Percentiles rank a stretch among this genome's conserved stretches.
Conservation (phyloP, 2,113 vertebrate genomes). For the Phaethon lepturus region DNA sequence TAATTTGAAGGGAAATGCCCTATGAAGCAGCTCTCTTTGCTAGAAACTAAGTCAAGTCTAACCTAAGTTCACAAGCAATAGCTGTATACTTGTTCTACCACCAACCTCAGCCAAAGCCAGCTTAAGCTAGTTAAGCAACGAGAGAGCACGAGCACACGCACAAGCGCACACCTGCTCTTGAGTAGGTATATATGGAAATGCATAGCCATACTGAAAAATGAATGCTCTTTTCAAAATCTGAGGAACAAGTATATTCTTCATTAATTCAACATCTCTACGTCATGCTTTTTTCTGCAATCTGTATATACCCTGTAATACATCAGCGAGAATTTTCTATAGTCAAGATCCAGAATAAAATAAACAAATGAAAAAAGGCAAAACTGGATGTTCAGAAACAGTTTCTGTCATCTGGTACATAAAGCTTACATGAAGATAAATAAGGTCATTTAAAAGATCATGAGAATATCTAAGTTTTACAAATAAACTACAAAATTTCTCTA, state of each 20-base stretch:
- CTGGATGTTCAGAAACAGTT: background rate
- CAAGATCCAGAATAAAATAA: background rate
- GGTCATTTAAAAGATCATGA: background rate
- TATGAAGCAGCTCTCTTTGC: background rate
- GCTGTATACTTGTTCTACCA: rapidly evolving
- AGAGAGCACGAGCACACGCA: background rate
- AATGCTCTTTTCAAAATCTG: background rate
- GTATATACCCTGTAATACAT: background rate
- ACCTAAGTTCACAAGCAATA: background rate
- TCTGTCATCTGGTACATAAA: background rate
- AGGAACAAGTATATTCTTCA: background rate
- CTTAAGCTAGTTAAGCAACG: background rate
- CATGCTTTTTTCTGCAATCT: background rate
- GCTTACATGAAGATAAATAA: background rate
- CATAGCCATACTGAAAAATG: background rate
- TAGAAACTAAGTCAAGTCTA: background rate
- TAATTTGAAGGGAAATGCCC: background rate
- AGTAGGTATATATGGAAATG: background rate
- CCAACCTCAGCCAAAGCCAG: background rate
- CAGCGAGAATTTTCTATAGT: background rate
- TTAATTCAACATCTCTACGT: background rate
- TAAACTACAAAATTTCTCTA: background rate
- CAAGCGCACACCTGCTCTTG: background rate
- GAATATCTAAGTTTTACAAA: constrained; percentile 13
- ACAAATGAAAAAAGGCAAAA: background rate